Base-by-base conservation (phyloP, 2,113 vertebrate genomes). In the Corydoras sp. region DNA sequence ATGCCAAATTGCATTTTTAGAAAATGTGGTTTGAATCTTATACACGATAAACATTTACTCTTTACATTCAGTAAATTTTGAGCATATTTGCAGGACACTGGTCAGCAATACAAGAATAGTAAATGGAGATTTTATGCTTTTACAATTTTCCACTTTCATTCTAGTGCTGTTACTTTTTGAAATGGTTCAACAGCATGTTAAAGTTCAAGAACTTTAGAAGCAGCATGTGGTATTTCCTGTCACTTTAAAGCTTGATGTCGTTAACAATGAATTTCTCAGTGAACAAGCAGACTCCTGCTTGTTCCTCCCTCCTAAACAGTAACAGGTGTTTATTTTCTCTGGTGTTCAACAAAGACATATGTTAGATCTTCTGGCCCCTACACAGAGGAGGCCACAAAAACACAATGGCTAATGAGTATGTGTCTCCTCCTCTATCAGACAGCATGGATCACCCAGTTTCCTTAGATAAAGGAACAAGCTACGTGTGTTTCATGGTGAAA, bases 251-350 rank as follows among this genome's bases (percentile, higher is more conserved):
- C 72, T 55, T 69, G 66, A 74, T 71, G 59, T 72, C 15, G 29
- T 62, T 56, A 80, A 80, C 62, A 77, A 77, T 77, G 71, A 68
- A 72, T 18, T 14, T 24, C 18, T 24, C 18, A 24, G n/a, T 72
- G 65, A 69, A 9, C 31, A 35, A 58, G 73, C 69, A 65, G 63
- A 69, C 55, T 65, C 15, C 8, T 13, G 71, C n/a, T n/a, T n/a
- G 24, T 30, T 74, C 59, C 49, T 55, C 74, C 50, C 58, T 74
- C 50, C 8, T n/a, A 12, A 61, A 68, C 58, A 11, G n/a, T 50
- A 11, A 43, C 12, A 67, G 43, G 64, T 80, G 78, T 80, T 80
- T 80, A 71, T 80, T 77, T 68, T 74, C 10, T 3, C 68, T 74
- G 78, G 63, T 31, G 32, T 31, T 80, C 15, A 7, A 10, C 61